Evolutionary conservation across 2,888 invertebrate genomes (phyloP), one percentile per base, ranked within the genome.

Genomic region (Nemapogon koenigi): DNA sequence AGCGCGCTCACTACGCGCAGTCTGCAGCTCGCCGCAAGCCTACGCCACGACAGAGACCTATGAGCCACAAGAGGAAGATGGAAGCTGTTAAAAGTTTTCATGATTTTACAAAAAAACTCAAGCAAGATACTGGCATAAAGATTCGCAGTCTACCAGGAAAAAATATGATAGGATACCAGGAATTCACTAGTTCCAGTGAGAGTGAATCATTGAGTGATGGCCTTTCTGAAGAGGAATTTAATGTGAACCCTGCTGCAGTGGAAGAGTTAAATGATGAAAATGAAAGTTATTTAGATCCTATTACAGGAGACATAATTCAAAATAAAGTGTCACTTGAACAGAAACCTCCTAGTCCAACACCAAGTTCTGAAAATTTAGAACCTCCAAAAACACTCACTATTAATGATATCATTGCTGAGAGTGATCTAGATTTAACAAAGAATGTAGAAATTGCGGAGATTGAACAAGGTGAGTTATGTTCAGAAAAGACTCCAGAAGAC

Each of bases 1-100:
- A 72, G 51, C 63, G 78, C 41, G 73, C 69, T 38, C 78, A 72
- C 51, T 76, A 69, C 46, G 78, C 78, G 4, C 72, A 76, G 48
- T 55, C 75, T 13, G 70, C 78, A 8, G 55, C 64, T 40, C 67
- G 71, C 11, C 64, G 63, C 42, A 66, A 67, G 33, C 50, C 70
- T 7, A 55, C 64, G 32, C 60, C 71, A 15, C 65, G 67, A 18
- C 61, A 66, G 14, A 60, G 66, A 33, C 70, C 66, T 16, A 71
- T 80, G 70, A 78, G 72, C 55, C 68, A 76, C 39, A 80, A 79
- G 52, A 57, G 79, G 41, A 80, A 80, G 57, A 59, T 78, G 59
- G 79, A 80, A 63, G 80, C 80, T 18, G 76, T 80, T 6, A 78
- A 68, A 57, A 69, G 57, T 45, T 80, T 80, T 46, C 79, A 79